These are phyloP conservation scores for Andrena hattorfiana DNA, from an alignment of 2,888 invertebrate species.

Conservation along the genomic window DNA sequence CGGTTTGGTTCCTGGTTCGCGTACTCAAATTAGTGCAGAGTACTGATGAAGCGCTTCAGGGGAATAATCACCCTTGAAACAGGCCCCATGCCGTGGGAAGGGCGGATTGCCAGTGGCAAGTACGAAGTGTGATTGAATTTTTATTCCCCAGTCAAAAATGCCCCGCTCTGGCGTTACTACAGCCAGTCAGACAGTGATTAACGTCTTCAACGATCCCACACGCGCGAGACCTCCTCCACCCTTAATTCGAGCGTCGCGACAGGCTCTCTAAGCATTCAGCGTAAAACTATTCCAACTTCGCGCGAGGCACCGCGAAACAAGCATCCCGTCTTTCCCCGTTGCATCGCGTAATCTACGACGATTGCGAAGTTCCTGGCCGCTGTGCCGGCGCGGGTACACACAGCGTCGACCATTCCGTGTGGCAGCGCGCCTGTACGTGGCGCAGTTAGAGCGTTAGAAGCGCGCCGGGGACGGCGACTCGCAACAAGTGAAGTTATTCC, in stretches of 20 bases:
- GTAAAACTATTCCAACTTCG: conserved; percentile 6
- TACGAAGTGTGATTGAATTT: no score
- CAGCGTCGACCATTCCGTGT: neutral
- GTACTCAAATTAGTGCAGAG: no score
- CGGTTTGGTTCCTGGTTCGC: no score
- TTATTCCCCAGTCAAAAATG: no score
- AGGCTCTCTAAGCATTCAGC: neutral
- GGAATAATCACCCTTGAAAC: no score
- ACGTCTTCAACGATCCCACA: neutral
- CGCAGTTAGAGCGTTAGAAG: conserved; percentile 22
- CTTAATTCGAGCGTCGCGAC: neutral
- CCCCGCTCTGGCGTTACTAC: no score
- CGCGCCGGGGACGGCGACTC: neutral
- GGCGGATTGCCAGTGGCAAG: no score
- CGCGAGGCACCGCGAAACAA: conserved; percentile 1
- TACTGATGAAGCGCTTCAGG: no score
- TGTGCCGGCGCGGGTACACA: neutral
- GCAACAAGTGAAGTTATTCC: conserved; percentile 39
- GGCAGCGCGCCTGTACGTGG: neutral
- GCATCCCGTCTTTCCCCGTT: neutral
- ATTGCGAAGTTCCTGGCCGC: neutral
- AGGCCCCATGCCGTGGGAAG: no score
- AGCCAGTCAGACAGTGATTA: no score
- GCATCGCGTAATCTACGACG: conserved; percentile 1
- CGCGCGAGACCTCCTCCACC: neutral